Conservation (phyloP, 2,113 vertebrate genomes). For the Echinops telfairi region DNA sequence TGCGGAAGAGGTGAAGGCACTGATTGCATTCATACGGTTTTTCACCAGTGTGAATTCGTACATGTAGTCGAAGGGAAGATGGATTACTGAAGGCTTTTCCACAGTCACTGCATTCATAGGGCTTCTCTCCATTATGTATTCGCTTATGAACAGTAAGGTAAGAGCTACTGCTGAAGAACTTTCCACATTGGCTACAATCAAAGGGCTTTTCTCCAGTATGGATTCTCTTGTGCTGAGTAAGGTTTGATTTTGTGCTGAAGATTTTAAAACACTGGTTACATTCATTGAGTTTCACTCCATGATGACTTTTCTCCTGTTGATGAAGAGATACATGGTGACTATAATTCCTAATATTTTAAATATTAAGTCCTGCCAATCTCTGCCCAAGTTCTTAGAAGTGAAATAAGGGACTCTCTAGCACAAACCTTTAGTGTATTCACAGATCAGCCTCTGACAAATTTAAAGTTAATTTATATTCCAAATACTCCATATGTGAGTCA, state of each 20-base stretch:
- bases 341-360: conserved; percentile 24
- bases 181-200: conserved; percentile 81
- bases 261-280: conserved; percentile 82
- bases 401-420: conserved; percentile 33
- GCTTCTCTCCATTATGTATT: conserved; percentile 79
- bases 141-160: conserved; percentile 77
- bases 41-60: conserved; percentile 81
- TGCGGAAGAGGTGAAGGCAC: conserved; percentile 81
- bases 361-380: neutral
- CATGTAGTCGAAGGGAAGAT: conserved; percentile 74
- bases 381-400: conserved; percentile 25
- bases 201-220: conserved; percentile 84
- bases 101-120: conserved; percentile 73
- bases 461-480: neutral
- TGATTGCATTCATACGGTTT: conserved; percentile 79
- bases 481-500: neutral
- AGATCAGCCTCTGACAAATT: conserved; percentile 21
- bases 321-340: conserved; percentile 30
- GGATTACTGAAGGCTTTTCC: conserved; percentile 78
- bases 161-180: conserved; percentile 76
- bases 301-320: conserved; percentile 68
- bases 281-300: conserved; percentile 73
- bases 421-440: conserved; percentile 33
- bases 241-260: conserved; percentile 79
- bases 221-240: conserved; percentile 81